Conservation (phyloP, 1,140 invertebrate genomes). For the Cydia splendana region DNA sequence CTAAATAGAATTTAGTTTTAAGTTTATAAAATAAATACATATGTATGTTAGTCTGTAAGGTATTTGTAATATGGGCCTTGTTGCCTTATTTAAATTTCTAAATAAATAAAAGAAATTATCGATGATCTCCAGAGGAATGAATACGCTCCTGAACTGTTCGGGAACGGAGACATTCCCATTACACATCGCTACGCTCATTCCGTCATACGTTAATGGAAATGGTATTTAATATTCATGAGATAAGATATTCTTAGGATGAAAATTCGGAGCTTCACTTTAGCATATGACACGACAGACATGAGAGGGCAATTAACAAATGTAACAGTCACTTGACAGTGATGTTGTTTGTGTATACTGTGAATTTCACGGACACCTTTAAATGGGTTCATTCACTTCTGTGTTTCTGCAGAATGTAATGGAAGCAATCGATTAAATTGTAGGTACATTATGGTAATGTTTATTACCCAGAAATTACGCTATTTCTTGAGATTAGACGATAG, state of each 20-base stretch:
- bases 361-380: background rate
- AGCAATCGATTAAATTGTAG: too few species aligned
- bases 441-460: too few species aligned
- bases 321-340: background rate
- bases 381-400: too few species aligned
- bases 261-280: slow-evolving; percentile 13
- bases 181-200: slow-evolving; percentile 6
- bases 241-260: slow-evolving; percentile 20
- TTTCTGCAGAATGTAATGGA: too few species aligned
- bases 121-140: background rate
- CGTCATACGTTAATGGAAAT: slow-evolving; percentile 20
- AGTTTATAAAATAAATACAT: too few species aligned
- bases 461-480: too few species aligned
- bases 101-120: background rate
- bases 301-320: slow-evolving; percentile 8
- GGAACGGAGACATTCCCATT: background rate
- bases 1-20: too few species aligned
- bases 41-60: too few species aligned
- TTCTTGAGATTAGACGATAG: too few species aligned
- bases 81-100: too few species aligned
- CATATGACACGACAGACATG: slow-evolving; percentile 11
- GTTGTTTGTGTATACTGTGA: background rate
- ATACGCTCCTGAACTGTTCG: background rate
- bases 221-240: slow-evolving; percentile 27
- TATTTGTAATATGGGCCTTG: too few species aligned